A percentile compares a stretch with the other conserved stretches of the same genome.
phyloP scores from a whole-genome alignment of 2,888 invertebrate genomes.

The Metellina segmentata region DNA sequence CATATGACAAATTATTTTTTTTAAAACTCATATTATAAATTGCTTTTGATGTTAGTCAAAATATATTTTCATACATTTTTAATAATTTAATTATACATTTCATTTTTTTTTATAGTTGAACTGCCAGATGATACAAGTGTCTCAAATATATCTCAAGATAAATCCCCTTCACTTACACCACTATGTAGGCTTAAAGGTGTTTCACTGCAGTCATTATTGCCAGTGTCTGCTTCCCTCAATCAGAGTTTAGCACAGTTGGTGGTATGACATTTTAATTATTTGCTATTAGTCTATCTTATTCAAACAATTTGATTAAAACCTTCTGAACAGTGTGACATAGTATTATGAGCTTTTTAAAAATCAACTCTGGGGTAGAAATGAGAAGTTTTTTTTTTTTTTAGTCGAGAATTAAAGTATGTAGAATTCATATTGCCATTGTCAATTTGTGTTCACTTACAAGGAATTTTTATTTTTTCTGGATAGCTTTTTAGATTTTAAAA shows the following conservation, averaged over 20 bases:
- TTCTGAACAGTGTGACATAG: neutral
- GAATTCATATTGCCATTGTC: too few species aligned
- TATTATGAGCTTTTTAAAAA: neutral
- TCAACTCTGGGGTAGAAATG: neutral
- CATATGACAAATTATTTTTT: too few species aligned
- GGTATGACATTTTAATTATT: conserved; percentile 82
- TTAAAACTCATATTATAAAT: too few species aligned
- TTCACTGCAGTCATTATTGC: conserved; percentile 85
- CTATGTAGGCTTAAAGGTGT: conserved; percentile 83
- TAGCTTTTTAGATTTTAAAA: too few species aligned
- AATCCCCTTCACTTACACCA: conserved; percentile 37
- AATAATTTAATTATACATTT: neutral
- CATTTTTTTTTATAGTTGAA: neutral
- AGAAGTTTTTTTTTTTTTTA: neutral
- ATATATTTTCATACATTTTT: too few species aligned
- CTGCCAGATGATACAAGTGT: neutral
- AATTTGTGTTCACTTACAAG: too few species aligned
- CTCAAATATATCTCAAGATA: conserved; percentile 20
- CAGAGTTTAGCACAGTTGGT: conserved; percentile 87
- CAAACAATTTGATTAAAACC: neutral
- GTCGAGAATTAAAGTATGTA: too few species aligned
- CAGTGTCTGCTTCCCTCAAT: conserved; percentile 85
- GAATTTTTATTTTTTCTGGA: too few species aligned
- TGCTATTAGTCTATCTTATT: conserved; percentile 6
- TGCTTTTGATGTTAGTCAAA: too few species aligned